A percentile compares a stretch with the other conserved stretches of the same genome.
These are phyloP conservation scores for Micrastur ruficollis DNA, from an alignment of 2,797 vertebrate species.

Conservation along the genomic window DNA sequence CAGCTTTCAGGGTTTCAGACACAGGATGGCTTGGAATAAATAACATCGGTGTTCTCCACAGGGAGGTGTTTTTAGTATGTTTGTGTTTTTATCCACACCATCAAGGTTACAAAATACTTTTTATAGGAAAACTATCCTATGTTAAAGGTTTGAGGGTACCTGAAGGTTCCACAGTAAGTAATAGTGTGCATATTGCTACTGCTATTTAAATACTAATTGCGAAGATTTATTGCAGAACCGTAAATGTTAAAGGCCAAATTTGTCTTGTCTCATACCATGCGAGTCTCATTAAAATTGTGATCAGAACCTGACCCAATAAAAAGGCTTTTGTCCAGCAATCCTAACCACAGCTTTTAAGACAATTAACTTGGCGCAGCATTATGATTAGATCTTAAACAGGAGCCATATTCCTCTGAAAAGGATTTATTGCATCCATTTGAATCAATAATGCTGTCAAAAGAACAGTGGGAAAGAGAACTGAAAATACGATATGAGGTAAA, in stretches of 20 bases:
- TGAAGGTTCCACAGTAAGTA: not conserved
- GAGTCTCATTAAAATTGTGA: not conserved
- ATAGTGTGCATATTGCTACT: not conserved
- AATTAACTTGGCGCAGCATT: constrained; percentile 21
- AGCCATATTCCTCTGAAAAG: not conserved
- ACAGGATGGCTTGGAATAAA: not conserved
- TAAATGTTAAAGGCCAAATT: not conserved
- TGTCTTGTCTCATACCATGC: not conserved
- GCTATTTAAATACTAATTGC: not conserved
- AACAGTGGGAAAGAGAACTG: not conserved
- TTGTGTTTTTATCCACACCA: not conserved
- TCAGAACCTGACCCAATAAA: not conserved
- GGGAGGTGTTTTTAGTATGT: not conserved
- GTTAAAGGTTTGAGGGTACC: not conserved
- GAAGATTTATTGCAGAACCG: not conserved
- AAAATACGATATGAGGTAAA: not conserved
- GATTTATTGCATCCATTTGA: constrained; percentile 23
- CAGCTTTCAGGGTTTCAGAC: not conserved
- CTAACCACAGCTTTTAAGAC: constrained; percentile 20
- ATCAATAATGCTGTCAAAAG: constrained; percentile 15
- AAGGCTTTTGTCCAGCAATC: not conserved
- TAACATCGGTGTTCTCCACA: not conserved
- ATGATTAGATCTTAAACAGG: constrained; percentile 10
- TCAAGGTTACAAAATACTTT: not conserved
- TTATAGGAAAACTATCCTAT: not conserved